A percentile compares a stretch with the other conserved stretches of the same genome.
phyloP scores from a whole-genome alignment of 2,113 vertebrate genomes.

The Syngnathus scovelli region DNA sequence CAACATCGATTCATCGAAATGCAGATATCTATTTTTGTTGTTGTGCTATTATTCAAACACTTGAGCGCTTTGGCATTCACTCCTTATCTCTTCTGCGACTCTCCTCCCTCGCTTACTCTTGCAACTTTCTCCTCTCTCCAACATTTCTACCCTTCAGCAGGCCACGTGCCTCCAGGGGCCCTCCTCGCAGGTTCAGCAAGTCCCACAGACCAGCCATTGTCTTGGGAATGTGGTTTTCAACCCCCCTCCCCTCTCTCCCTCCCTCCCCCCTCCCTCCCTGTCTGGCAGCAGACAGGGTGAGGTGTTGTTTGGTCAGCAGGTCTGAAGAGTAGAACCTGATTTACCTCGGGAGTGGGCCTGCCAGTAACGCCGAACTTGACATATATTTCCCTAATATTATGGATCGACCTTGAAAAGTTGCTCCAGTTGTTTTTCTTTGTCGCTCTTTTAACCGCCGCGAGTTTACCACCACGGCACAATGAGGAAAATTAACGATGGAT shows the following conservation, averaged over 20 bases:
- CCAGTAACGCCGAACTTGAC: slow-evolving; percentile 31
- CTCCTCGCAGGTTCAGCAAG: slow-evolving; percentile 46
- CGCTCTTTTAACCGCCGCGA: not conserved
- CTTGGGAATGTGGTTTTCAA: slow-evolving; percentile 60
- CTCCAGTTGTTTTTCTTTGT: not conserved
- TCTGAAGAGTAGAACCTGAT: slow-evolving; percentile 35
- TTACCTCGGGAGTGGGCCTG: slow-evolving; percentile 22
- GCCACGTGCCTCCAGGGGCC: slow-evolving; percentile 43
- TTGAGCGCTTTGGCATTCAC: not conserved
- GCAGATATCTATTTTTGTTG: not conserved
- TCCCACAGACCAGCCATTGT: slow-evolving; percentile 69
- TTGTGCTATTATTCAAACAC: not conserved
- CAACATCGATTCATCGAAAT: not conserved
- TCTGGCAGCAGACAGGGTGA: slow-evolving; percentile 46
- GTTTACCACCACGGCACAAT: not conserved
- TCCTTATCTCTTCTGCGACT: not conserved
- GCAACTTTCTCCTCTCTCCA: slow-evolving; percentile 17
- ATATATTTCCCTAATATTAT: not conserved
- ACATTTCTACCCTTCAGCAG: slow-evolving; percentile 26
- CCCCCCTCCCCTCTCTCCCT: slow-evolving; percentile 35
- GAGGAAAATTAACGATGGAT: not conserved
- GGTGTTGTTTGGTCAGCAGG: slow-evolving; percentile 51
- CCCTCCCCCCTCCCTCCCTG: slow-evolving; percentile 30
- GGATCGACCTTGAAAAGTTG: not conserved
- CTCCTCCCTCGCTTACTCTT: slow-evolving; percentile 4